phyloP scores from a whole-genome alignment of 35 echinoderm and acorn worm genomes.

The Ptychodera flava region DNA sequence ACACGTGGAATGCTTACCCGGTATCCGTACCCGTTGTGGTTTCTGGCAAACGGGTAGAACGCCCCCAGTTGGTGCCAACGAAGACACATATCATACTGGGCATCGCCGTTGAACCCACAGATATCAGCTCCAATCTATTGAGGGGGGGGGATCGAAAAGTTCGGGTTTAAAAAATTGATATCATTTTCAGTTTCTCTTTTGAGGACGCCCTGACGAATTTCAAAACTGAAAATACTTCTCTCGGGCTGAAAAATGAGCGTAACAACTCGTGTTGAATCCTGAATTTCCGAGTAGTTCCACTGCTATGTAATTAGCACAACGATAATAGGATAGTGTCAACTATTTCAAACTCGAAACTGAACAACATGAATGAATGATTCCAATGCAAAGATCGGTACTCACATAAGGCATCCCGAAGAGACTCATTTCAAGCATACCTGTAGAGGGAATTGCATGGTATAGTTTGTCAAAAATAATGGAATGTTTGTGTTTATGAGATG shows the following conservation, averaged over 20 bases:
- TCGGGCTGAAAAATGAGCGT: not conserved
- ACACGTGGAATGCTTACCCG: not conserved
- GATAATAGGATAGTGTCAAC: not conserved
- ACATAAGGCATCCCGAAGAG: constrained; percentile 97
- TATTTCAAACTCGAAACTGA: not conserved
- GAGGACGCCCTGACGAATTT: not conserved
- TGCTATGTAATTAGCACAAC: too few species aligned
- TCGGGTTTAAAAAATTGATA: not conserved
- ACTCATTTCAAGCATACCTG: constrained; percentile 82
- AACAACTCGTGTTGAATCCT: not conserved
- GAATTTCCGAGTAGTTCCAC: not conserved
- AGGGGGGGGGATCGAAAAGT: not conserved
- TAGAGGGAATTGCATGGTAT: not conserved
- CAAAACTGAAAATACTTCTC: not conserved
- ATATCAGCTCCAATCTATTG: constrained; percentile 81
- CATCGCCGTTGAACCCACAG: constrained; percentile 59
- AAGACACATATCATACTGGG: constrained; percentile 48
- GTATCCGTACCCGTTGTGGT: constrained; percentile 57
- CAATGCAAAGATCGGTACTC: constrained; percentile 32
- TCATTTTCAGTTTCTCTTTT: not conserved
- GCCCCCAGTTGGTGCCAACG: constrained; percentile 71
- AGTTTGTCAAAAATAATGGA: not conserved
- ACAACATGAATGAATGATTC: not conserved
- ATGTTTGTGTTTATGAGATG: not conserved
- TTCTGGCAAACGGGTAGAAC: constrained; percentile 71